Percentiles rank a stretch among this genome's conserved stretches.
phyloP scores from a whole-genome alignment of 2,797 vertebrate genomes.

The Sebastes iracundus region DNA sequence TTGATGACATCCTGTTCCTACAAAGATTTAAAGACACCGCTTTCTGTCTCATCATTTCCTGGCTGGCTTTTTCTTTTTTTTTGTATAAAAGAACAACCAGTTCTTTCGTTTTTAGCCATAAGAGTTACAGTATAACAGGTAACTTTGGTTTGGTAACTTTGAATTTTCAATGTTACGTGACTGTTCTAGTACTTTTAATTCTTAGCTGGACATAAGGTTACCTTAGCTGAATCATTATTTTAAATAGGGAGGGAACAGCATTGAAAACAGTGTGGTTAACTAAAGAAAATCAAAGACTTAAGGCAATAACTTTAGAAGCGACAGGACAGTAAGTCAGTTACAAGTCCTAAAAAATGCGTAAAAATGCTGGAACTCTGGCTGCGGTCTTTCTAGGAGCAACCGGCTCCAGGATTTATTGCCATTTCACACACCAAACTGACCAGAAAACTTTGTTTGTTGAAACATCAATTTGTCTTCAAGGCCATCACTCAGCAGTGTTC shows the following conservation, averaged over 20 bases:
- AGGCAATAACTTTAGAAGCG: background rate
- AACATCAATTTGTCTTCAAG: background rate
- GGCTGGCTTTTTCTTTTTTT: background rate
- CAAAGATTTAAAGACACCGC: conserved; percentile 10
- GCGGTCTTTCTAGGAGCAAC: background rate
- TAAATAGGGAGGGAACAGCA: background rate
- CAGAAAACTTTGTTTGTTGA: conserved; percentile 12
- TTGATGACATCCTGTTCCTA: conserved; percentile 35
- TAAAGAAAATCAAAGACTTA: background rate
- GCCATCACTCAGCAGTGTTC: background rate
- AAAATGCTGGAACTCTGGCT: background rate
- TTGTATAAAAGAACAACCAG: background rate
- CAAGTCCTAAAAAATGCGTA: background rate
- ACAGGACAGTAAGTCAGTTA: background rate
- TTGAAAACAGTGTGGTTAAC: background rate
- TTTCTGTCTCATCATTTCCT: conserved; percentile 6
- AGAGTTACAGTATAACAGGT: background rate
- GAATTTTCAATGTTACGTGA: background rate
- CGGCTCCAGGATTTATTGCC: background rate
- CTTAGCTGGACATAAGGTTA: background rate
- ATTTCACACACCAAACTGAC: conserved; percentile 15
- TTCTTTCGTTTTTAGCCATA: background rate
- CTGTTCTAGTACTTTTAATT: background rate
- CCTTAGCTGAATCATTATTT: background rate
- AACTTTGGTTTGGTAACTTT: background rate